Percentiles rank a stretch among this genome's conserved stretches.
Evolutionary conservation across 53 echinoderm and acorn worm species (phyloP).

Genomic region (Astropecten irregularis): DNA sequence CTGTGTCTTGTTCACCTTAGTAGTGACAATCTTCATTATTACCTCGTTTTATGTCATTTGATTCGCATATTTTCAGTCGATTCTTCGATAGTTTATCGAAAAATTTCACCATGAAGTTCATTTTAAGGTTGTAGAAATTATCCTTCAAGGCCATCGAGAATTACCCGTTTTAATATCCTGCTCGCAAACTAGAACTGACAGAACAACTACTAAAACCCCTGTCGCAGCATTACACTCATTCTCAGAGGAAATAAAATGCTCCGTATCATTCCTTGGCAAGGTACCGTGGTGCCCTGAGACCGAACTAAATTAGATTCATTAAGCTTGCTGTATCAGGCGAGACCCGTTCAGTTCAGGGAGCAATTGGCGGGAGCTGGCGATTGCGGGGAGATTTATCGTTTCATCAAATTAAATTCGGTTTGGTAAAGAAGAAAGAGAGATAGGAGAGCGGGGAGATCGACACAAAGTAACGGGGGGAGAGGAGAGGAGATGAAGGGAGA

Average conservation of each 20-base stretch:
- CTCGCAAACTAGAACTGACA: background rate
- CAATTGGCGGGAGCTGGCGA: slow-evolving; percentile 25
- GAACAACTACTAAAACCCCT: background rate
- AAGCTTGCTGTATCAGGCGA: slow-evolving; percentile 15
- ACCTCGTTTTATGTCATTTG: too few relatives aligned
- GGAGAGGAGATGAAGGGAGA: background rate
- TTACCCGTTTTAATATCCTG: too few relatives aligned
- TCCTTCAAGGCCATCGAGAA: too few relatives aligned
- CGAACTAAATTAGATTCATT: slow-evolving; percentile 43
- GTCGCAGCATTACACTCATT: background rate
- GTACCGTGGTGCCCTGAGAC: slow-evolving; percentile 1
- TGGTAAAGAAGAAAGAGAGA: slow-evolving; percentile 15
- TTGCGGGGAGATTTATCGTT: slow-evolving; percentile 39
- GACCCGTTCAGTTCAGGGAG: slow-evolving; percentile 36
- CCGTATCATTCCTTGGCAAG: background rate
- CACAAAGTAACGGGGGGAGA: too few relatives aligned
- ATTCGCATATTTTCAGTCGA: too few relatives aligned
- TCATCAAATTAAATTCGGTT: slow-evolving; percentile 52
- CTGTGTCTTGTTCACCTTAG: too few relatives aligned
- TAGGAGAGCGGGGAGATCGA: background rate
- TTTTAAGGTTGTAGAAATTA: too few relatives aligned
- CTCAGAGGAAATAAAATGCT: background rate
- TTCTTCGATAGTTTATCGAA: too few relatives aligned
- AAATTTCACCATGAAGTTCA: too few relatives aligned
- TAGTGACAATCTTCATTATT: too few relatives aligned